These are phyloP conservation scores for Pithys albifrons DNA, from an alignment of 2,113 vertebrate genomes.

Conservation along the genomic window DNA sequence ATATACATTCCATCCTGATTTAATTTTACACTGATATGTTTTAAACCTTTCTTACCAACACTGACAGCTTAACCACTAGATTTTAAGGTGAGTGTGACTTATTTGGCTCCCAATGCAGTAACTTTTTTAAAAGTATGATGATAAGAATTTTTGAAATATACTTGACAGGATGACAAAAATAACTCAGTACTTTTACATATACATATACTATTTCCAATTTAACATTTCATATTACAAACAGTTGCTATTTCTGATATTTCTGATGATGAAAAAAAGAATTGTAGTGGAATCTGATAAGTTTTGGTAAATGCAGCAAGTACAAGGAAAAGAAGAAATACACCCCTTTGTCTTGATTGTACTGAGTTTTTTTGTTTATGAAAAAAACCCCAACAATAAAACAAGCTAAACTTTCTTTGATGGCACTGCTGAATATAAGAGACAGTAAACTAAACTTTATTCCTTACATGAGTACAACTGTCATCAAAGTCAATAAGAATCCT, in stretches of 20 bases:
- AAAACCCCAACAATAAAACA: background rate
- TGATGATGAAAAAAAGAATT: background rate
- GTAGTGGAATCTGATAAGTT: background rate
- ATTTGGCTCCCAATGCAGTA: background rate
- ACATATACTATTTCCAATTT: background rate
- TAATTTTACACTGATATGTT: background rate
- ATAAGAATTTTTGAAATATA: background rate
- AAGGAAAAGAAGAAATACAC: background rate
- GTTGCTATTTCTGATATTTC: background rate
- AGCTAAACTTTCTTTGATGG: background rate
- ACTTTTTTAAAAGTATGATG: background rate
- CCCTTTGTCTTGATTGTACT: background rate
- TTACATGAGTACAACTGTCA: background rate
- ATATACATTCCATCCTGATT: background rate
- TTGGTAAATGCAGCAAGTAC: background rate
- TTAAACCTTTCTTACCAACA: background rate
- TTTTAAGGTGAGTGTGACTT: background rate
- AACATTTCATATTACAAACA: background rate
- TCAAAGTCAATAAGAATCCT: background rate
- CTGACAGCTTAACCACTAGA: background rate
- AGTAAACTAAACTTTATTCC: background rate
- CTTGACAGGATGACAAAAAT: background rate
- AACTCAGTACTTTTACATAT: background rate
- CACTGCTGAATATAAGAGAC: background rate
- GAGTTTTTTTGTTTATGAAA: background rate